A percentile compares a stretch with the other conserved stretches of the same genome.
phyloP scores from a whole-genome alignment of 2,888 invertebrate genomes.

The Tupiocoris notatus region DNA sequence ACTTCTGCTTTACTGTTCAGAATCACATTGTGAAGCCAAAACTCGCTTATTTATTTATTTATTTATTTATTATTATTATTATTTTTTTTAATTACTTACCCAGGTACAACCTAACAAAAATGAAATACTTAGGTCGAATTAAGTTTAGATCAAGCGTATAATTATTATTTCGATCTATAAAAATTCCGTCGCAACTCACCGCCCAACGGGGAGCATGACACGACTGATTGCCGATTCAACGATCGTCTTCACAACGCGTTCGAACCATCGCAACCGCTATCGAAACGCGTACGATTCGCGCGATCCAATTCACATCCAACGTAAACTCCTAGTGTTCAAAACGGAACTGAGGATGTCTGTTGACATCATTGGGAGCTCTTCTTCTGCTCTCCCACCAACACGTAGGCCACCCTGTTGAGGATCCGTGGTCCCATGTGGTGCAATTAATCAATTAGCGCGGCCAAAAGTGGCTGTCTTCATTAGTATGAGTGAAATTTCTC shows the following conservation, averaged over 20 bases:
- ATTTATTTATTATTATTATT: too few species aligned
- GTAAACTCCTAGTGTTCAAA: neutral
- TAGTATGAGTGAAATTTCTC: neutral
- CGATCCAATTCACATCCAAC: neutral
- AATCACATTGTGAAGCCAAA: too few species aligned
- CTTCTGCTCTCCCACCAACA: neutral
- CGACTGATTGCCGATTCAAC: neutral
- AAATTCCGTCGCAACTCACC: neutral
- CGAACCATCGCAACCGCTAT: neutral
- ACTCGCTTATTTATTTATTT: too few species aligned
- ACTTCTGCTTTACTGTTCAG: too few species aligned
- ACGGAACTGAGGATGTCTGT: neutral
- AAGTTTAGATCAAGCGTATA: too few species aligned
- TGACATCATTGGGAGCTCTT: neutral
- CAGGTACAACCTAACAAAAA: too few species aligned
- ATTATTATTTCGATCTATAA: too few species aligned
- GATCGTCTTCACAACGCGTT: neutral
- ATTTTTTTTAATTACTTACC: too few species aligned
- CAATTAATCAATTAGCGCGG: neutral
- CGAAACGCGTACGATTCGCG: too few species aligned
- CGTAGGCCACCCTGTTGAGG: neutral
- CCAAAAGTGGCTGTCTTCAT: neutral
- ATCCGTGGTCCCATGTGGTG: neutral
- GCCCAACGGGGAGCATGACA: neutral
- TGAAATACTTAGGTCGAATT: too few species aligned